Base-by-base conservation (phyloP, 2,113 vertebrate genomes). In the Amphiprion percula region DNA sequence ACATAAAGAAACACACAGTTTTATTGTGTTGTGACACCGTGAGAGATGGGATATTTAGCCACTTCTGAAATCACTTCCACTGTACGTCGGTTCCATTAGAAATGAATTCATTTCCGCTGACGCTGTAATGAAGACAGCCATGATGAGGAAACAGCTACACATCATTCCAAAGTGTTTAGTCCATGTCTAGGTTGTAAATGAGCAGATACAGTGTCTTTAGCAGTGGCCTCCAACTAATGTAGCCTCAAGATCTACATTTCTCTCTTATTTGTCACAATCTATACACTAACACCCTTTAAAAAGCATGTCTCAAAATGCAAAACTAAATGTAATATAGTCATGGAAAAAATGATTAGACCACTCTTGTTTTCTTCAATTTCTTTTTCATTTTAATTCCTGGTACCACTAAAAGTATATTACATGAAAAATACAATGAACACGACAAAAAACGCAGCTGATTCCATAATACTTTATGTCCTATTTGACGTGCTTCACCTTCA, bases 21-120 rank as follows among this genome's bases (percentile, higher is more conserved):
- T 52, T 54, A 80, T 44, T 69, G 47, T 71, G 70, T 77, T 30
- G 23, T 39, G 39, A 52, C 64, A 74, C 44, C 53, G 28, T 44
- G 15, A 70, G 21, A 50, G 66, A 59, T 30, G 21, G 17, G 33
- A 47, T 19, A 74, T 78, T 68, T 37, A 55, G 10, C 44, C 7
- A 5, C 28, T 39, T 30, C n/a, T 70, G 12, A 10, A 69, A 74
- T 37, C 3, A 12, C 17, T 8, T 39, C 19, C 23, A 33, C 47
- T 10, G 60, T 24, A 24, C 41, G 7, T 37, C 8, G 33, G 33
- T 37, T 30, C 8, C 33, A 37, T 37, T 37, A 9, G 33, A 37
- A 37, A 37, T 10, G 7, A 37, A 37, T 37, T 37, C 17, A 47
- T 58, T 56, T 28, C 7, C 8, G 53, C 54, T 56, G 50, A 67